phyloP scores from a whole-genome alignment of 2,888 invertebrate genomes.

The Latrodectus elegans region DNA sequence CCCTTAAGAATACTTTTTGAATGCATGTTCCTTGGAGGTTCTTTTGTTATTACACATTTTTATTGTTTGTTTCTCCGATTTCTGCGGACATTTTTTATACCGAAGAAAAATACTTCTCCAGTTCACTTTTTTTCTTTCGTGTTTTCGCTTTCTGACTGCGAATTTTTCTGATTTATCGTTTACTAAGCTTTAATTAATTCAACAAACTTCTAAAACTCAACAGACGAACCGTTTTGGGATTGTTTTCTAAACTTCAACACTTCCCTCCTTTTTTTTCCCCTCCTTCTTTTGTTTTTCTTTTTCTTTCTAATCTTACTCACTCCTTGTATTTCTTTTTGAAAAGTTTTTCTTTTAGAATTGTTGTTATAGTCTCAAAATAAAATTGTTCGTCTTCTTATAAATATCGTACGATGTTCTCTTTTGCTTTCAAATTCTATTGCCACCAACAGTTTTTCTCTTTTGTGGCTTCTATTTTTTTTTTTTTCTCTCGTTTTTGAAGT shows the following conservation, averaged over 20 bases:
- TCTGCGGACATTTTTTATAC: conserved; percentile 31
- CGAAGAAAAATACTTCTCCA: conserved; percentile 31
- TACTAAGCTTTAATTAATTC: conserved; percentile 69
- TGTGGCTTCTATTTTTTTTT: conserved; percentile 11
- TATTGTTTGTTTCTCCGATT: conserved; percentile 57
- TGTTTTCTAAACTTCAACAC: conserved; percentile 67
- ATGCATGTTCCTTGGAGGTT: conserved; percentile 35
- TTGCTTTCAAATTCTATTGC: conserved; percentile 7
- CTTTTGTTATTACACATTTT: conserved; percentile 54
- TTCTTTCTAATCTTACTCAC: conserved; percentile 11
- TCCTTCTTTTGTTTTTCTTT: conserved; percentile 12
- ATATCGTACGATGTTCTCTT: conserved; percentile 39
- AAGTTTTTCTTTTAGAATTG: conserved; percentile 14
- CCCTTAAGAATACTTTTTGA: conserved; percentile 19
- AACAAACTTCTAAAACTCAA: conserved; percentile 58
- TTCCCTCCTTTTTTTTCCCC: conserved; percentile 35
- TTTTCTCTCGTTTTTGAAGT: conserved; percentile 43
- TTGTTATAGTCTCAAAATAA: conserved; percentile 29
- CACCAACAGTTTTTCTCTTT: conserved; percentile 15
- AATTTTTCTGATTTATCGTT: conserved; percentile 65
- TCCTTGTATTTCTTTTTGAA: conserved; percentile 10
- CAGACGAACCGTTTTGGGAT: conserved; percentile 67
- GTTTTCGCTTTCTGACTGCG: conserved; percentile 59
- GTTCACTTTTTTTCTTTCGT: conserved; percentile 31
- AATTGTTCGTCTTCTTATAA: conserved; percentile 49